Percentiles rank a stretch among this genome's conserved stretches.
Evolutionary conservation across 2,888 invertebrate genomes (phyloP).

Genomic region (Cosmia trapezina): DNA sequence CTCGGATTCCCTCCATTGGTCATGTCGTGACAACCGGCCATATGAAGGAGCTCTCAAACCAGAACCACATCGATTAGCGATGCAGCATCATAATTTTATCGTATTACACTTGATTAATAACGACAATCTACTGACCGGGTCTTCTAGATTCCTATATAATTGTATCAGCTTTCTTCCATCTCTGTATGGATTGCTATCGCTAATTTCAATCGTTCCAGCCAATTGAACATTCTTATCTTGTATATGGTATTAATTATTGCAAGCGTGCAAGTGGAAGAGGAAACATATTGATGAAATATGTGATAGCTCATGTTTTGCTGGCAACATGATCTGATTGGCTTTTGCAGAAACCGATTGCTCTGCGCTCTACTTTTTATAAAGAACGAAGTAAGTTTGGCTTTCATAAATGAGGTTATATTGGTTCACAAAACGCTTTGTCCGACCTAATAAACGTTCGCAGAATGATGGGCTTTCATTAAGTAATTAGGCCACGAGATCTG

Average conservation of each 20-base stretch:
- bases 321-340: slow-evolving; percentile 38
- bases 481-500: slow-evolving; percentile 54
- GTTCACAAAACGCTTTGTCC: slow-evolving; percentile 13
- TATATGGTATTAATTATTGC: slow-evolving; percentile 69
- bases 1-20: slow-evolving; percentile 65
- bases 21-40: slow-evolving; percentile 67
- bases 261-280: slow-evolving; percentile 64
- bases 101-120: slow-evolving; percentile 79
- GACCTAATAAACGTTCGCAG: slow-evolving; percentile 46
- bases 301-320: slow-evolving; percentile 48
- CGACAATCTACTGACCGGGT: slow-evolving; percentile 80
- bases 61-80: slow-evolving; percentile 46
- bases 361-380: slow-evolving; percentile 22
- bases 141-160: slow-evolving; percentile 83
- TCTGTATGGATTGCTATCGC: slow-evolving; percentile 73
- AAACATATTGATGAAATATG: slow-evolving; percentile 61
- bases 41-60: slow-evolving; percentile 53
- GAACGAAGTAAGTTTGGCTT: slow-evolving; percentile 7
- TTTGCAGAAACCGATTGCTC: slow-evolving; percentile 23
- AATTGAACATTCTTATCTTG: slow-evolving; percentile 70
- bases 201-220: slow-evolving; percentile 70
- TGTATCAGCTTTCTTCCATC: slow-evolving; percentile 81
- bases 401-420: background rate
- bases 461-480: slow-evolving; percentile 46
- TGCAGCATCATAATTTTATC: slow-evolving; percentile 70